phyloP scores from a whole-genome alignment of 2,888 invertebrate species.

The Phytoseiulus persimilis region DNA sequence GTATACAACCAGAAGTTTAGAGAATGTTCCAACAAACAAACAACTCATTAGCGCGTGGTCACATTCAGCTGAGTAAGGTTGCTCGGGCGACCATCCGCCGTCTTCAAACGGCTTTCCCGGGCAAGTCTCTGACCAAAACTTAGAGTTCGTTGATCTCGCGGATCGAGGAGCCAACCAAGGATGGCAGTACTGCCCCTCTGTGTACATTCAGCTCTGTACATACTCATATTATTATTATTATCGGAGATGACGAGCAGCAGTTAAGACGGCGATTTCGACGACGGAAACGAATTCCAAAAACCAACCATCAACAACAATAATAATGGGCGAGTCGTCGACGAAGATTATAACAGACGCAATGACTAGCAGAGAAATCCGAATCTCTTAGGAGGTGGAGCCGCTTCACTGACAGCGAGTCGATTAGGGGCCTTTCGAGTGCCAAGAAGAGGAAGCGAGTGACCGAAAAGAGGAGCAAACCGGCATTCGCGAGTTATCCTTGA shows the following conservation, averaged over 20 bases:
- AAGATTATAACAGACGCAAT: background rate
- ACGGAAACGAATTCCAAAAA: background rate
- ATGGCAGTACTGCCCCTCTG: background rate
- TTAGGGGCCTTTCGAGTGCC: background rate
- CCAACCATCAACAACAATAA: background rate
- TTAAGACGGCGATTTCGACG: background rate
- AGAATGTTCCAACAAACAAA: background rate
- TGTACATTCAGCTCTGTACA: constrained; percentile 5
- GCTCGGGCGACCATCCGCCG: background rate
- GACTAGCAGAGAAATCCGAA: background rate
- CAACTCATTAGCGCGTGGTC: background rate
- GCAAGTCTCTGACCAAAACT: background rate
- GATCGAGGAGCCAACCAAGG: background rate
- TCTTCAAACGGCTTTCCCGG: background rate
- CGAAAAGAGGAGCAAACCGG: background rate
- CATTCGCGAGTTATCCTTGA: background rate
- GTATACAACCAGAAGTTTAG: background rate
- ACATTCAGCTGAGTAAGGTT: background rate
- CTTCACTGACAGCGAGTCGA: background rate
- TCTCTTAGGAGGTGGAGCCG: background rate
- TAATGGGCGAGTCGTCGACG: background rate
- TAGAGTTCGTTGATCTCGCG: background rate
- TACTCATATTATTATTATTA: background rate
- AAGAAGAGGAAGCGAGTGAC: background rate
- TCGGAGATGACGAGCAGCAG: background rate